Conservation (phyloP, 2,888 invertebrate species). For the Oscheius myriophilus region DNA sequence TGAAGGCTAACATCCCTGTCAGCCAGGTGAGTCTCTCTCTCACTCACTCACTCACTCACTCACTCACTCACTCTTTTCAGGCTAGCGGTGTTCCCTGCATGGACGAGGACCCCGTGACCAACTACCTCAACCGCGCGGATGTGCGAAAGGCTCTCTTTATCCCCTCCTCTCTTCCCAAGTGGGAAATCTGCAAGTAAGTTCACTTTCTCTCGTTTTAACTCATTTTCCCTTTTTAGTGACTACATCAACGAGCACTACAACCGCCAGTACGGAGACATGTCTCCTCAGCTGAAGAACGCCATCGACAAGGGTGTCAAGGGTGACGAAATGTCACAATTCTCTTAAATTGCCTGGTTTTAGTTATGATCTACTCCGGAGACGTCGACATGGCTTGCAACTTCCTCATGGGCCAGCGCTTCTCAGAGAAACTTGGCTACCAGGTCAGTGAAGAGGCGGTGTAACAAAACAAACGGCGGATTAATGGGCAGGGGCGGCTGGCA, state of each 20-base stretch:
- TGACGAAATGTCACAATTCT: neutral
- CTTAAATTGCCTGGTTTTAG: neutral
- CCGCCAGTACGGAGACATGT: slow-evolving; percentile 56
- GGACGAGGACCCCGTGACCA: slow-evolving; percentile 50
- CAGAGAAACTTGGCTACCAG: slow-evolving; percentile 43
- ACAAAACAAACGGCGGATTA: too few species aligned
- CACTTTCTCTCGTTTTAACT: neutral
- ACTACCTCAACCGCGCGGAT: slow-evolving; percentile 51
- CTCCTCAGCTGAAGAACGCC: slow-evolving; percentile 52
- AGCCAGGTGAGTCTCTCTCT: slow-evolving; percentile 2
- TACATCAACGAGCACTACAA: slow-evolving; percentile 54
- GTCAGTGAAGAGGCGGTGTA: slow-evolving; percentile 22
- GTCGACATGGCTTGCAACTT: slow-evolving; percentile 61
- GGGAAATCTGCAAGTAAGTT: slow-evolving; percentile 48
- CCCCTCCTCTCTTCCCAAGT: slow-evolving; percentile 47
- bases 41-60: neutral
- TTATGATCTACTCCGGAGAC: slow-evolving; percentile 31
- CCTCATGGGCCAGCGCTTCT: slow-evolving; percentile 54
- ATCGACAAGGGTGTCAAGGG: slow-evolving; percentile 38
- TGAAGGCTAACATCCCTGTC: slow-evolving; percentile 6
- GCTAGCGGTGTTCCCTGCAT: slow-evolving; percentile 44
- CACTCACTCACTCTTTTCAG: slow-evolving; percentile 5
- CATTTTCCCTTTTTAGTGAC: slow-evolving; percentile 35
- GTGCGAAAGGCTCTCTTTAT: slow-evolving; percentile 58
- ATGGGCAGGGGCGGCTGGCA: too few species aligned